Percentiles rank a stretch among this genome's conserved stretches.
phyloP scores from a whole-genome alignment of 2,797 vertebrate species.

The Myotis findleyi region DNA sequence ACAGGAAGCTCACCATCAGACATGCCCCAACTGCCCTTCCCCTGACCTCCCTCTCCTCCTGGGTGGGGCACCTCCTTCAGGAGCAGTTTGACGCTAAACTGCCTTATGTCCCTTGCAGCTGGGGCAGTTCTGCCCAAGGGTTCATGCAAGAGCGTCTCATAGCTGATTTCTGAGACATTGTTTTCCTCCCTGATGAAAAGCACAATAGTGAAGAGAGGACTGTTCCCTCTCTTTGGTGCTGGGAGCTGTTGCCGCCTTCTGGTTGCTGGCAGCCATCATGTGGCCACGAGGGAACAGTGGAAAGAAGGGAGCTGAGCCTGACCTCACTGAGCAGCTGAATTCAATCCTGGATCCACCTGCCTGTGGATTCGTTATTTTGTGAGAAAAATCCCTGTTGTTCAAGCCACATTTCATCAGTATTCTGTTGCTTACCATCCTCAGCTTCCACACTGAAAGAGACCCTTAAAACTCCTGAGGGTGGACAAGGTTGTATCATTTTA shows the following conservation, averaged over 20 bases:
- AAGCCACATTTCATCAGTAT: background rate
- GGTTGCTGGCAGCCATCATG: background rate
- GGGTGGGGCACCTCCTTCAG: too few relatives aligned
- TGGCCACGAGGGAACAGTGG: background rate
- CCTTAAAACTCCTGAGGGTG: background rate
- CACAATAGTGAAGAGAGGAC: background rate
- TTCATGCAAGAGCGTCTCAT: background rate
- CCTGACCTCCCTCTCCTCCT: too few relatives aligned
- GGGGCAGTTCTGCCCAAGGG: background rate
- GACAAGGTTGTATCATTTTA: background rate
- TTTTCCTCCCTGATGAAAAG: background rate
- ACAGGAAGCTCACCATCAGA: too few relatives aligned
- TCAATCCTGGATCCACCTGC: background rate
- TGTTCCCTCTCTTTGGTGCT: background rate
- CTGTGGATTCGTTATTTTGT: background rate
- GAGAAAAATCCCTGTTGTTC: background rate
- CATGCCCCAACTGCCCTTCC: too few relatives aligned
- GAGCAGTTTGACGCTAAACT: background rate
- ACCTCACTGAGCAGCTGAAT: background rate
- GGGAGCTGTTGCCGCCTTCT: background rate
- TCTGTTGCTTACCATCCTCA: background rate
- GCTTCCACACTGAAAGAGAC: background rate
- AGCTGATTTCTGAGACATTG: background rate
- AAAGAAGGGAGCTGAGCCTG: background rate
- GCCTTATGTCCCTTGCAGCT: background rate